Conservation (phyloP, 2,113 vertebrate species). For the Ursus arctos region DNA sequence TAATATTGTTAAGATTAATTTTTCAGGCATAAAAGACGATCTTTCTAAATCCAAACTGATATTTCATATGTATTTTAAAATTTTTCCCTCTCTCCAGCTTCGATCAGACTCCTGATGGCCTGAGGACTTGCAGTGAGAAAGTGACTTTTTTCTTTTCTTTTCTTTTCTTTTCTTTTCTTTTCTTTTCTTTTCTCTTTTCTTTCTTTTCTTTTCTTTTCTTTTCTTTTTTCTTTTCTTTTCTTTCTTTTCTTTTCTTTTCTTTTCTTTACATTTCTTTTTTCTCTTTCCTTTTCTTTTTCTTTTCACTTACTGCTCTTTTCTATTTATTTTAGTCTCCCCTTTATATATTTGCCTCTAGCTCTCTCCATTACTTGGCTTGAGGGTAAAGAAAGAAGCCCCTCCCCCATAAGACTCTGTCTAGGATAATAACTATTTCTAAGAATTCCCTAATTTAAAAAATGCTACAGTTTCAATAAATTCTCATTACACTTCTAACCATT, state of each 20-base stretch:
- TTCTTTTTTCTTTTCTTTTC: not conserved
- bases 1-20: not conserved
- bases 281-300: not conserved
- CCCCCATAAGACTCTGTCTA: not conserved
- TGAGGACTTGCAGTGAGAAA: not conserved
- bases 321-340: not conserved
- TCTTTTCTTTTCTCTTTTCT: not conserved
- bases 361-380: not conserved
- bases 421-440: not conserved
- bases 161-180: not conserved
- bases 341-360: not conserved
- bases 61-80: not conserved
- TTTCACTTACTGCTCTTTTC: not conserved
- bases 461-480: not conserved
- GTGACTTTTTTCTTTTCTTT: not conserved
- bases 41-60: not conserved
- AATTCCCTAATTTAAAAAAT: not conserved
- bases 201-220: fast-evolving
- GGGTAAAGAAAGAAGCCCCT: not conserved
- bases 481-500: not conserved
- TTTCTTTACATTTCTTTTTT: too few species aligned
- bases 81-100: not conserved
- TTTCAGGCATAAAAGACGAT: not conserved
- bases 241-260: not conserved
- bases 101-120: not conserved